Evolutionary conservation across 2,797 vertebrate genomes (phyloP).

Genomic region (Siniperca obscura): DNA sequence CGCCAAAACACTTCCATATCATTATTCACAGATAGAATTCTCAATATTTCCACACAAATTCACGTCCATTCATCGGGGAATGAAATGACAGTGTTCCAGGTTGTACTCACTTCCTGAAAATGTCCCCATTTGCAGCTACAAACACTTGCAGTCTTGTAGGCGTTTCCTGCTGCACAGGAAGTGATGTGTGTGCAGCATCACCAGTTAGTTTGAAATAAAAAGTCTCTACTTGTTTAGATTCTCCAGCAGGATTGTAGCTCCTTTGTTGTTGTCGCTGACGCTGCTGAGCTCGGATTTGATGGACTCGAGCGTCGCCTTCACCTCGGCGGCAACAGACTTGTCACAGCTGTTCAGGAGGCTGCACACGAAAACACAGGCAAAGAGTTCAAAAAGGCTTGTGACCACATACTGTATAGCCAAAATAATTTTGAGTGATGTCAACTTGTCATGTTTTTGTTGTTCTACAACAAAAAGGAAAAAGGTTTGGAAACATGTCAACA

Average conservation of each 20-base stretch:
- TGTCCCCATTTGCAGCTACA: background rate
- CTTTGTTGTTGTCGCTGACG: conserved; percentile 84
- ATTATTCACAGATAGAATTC: background rate
- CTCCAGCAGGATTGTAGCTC: conserved; percentile 89
- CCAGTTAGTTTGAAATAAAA: conserved; percentile 1
- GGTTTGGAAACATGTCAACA: too few relatives aligned
- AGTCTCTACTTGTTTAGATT: conserved; percentile 79
- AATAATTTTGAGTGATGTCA: background rate
- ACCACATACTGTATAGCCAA: background rate
- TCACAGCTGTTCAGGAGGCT: conserved; percentile 93
- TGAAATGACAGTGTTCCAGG: background rate
- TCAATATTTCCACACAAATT: conserved; percentile 2
- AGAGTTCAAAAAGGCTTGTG: background rate
- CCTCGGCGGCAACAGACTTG: conserved; percentile 82
- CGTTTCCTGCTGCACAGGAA: conserved; percentile 9
- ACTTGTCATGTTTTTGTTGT: too few relatives aligned
- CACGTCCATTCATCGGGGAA: background rate
- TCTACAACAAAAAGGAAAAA: background rate
- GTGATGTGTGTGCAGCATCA: background rate
- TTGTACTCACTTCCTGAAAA: background rate
- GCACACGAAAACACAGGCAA: conserved; percentile 2
- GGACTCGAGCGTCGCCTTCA: conserved; percentile 86
- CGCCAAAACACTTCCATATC: background rate
- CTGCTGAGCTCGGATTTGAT: conserved; percentile 84
- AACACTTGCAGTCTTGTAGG: background rate